A percentile compares a stretch with the other conserved stretches of the same genome.
Evolutionary conservation across 2,888 invertebrate genomes (phyloP).

Genomic region (Drosophila antonietae): DNA sequence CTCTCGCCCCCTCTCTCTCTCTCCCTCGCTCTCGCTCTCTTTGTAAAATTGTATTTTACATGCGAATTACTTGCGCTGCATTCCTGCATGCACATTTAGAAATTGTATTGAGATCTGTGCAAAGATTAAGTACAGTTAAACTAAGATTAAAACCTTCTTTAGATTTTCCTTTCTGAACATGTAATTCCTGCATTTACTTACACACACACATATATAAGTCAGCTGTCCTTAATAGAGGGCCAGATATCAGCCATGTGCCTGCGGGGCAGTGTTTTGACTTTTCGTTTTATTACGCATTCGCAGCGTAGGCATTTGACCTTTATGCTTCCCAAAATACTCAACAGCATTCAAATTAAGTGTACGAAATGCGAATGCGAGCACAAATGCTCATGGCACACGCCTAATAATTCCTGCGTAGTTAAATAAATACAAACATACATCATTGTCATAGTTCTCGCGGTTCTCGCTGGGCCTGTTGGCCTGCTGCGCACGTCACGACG

Average conservation of each 20-base stretch:
- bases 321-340: conserved; percentile 39
- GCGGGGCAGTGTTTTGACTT: neutral
- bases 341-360: conserved; percentile 31
- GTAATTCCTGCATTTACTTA: neutral
- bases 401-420: conserved; percentile 34
- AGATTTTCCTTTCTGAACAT: neutral
- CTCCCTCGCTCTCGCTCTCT: neutral
- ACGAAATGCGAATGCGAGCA: conserved; percentile 50
- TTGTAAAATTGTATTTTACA: conserved; percentile 20
- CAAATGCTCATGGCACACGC: conserved; percentile 46
- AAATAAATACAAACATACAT: conserved; percentile 15
- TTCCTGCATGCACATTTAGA: conserved; percentile 31
- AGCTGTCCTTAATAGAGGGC: neutral
- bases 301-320: conserved; percentile 48
- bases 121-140: neutral
- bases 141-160: neutral
- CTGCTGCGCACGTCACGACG: neutral
- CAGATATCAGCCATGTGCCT: neutral
- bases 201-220: neutral
- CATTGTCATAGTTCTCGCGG: conserved; percentile 6
- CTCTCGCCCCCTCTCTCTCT: conserved; percentile 4
- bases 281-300: conserved; percentile 44
- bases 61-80: conserved; percentile 54
- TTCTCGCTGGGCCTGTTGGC: neutral
- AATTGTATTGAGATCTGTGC: conserved; percentile 2